These are phyloP conservation scores for Emydura subglobosa DNA, from an alignment of 2,113 vertebrate genomes.

Conservation along the genomic window DNA sequence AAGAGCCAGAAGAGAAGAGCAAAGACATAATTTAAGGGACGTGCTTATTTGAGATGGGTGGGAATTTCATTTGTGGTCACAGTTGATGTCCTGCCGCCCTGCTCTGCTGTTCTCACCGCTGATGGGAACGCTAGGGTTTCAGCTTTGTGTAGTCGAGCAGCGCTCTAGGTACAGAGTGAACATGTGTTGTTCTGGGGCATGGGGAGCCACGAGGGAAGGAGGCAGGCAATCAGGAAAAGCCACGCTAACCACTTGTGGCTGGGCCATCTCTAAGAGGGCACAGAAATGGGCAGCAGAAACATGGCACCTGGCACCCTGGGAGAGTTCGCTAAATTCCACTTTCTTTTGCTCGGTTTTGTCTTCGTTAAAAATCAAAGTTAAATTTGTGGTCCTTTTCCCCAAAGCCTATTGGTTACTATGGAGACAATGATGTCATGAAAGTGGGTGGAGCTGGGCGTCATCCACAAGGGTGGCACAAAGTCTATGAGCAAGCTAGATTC, in stretches of 20 bases:
- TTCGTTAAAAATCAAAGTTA: too few species aligned
- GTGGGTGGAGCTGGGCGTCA: not conserved
- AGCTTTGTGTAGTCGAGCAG: not conserved
- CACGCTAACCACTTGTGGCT: not conserved
- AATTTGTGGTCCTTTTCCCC: too few species aligned
- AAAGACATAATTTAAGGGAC: not conserved
- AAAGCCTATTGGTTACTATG: too few species aligned
- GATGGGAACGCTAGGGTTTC: not conserved
- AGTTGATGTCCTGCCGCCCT: not conserved
- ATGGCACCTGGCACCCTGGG: too few species aligned
- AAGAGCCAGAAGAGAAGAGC: not conserved
- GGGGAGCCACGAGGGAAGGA: not conserved
- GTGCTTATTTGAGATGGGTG: not conserved
- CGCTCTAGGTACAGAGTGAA: not conserved
- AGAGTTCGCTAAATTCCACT: too few species aligned
- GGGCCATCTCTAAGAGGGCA: too few species aligned
- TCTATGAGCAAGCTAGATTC: too few species aligned
- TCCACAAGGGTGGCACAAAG: not conserved
- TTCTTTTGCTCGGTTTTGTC: too few species aligned
- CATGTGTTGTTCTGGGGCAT: too few species aligned
- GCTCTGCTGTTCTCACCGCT: not conserved
- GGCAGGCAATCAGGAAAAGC: not conserved
- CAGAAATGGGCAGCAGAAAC: too few species aligned
- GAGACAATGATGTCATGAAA: not conserved
- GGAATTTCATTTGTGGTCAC: not conserved